These are phyloP conservation scores for Tonatia bakeri DNA, from an alignment of 2,113 vertebrate genomes.

Conservation along the genomic window DNA sequence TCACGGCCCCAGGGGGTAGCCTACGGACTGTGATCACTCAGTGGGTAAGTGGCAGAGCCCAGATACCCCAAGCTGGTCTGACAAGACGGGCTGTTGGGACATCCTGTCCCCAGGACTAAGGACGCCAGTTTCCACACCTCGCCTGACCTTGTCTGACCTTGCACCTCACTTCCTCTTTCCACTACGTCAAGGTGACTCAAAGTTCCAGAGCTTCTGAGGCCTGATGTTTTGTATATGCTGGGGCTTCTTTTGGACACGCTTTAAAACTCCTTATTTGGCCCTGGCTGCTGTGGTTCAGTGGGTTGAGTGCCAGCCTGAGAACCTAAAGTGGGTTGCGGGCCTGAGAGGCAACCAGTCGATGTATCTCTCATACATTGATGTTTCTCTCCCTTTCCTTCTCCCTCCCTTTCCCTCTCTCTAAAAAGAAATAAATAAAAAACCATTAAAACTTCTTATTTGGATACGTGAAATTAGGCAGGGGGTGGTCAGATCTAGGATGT, in stretches of 20 bases:
- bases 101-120: neutral
- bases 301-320: no score
- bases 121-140: neutral
- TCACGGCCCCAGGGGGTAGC: neutral
- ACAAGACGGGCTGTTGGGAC: neutral
- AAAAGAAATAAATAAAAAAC: no score
- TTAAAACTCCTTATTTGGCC: neutral
- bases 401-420: no score
- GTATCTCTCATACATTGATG: no score
- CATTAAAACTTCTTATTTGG: neutral
- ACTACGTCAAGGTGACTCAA: neutral
- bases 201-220: neutral
- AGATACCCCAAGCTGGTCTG: neutral
- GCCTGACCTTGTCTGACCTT: neutral
- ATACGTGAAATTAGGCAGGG: neutral
- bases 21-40: neutral
- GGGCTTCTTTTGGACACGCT: neutral
- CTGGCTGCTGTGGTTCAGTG: no score
- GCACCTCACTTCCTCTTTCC: neutral
- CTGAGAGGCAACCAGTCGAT: no score
- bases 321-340: no score
- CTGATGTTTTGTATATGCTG: neutral
- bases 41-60: neutral
- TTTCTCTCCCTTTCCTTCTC: no score
- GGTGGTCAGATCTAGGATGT: neutral